Percentiles rank a stretch among this genome's conserved stretches.
These are phyloP conservation scores for Actinia tenebrosa DNA, from an alignment of 64 coral and sea anemone genomes.

Conservation along the genomic window DNA sequence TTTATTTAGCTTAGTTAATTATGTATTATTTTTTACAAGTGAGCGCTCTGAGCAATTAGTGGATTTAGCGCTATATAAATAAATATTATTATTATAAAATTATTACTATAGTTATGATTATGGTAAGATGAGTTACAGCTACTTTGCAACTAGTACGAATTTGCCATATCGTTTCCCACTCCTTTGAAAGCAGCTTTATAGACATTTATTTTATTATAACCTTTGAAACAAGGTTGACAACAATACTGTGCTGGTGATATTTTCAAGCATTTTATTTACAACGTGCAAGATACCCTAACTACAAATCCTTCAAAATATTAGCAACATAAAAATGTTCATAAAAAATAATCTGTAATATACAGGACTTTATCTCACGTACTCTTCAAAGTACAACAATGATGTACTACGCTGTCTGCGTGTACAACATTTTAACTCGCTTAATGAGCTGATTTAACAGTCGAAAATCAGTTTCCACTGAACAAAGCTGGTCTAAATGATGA, in stretches of 20 bases:
- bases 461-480: not conserved
- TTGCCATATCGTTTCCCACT: no score
- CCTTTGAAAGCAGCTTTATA: no score
- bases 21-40: no score
- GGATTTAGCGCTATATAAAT: no score
- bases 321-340: slow-evolving; percentile 9
- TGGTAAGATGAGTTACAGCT: no score
- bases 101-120: no score
- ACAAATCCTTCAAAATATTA: not conserved
- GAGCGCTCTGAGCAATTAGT: no score
- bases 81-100: no score
- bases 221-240: not conserved
- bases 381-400: slow-evolving; percentile 5
- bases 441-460: not conserved
- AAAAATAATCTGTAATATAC: slow-evolving; percentile 23
- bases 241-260: not conserved
- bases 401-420: not conserved
- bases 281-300: not conserved
- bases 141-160: no score
- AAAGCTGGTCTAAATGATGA: not conserved
- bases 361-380: slow-evolving; percentile 22
- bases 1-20: no score
- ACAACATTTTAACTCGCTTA: not conserved
- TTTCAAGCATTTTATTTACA: not conserved
- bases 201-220: not conserved